Percentiles rank a stretch among this genome's conserved stretches.
These are phyloP conservation scores for Zhuqinia jingwanae DNA, from an alignment of 2,888 invertebrate genomes.

Conservation along the genomic window DNA sequence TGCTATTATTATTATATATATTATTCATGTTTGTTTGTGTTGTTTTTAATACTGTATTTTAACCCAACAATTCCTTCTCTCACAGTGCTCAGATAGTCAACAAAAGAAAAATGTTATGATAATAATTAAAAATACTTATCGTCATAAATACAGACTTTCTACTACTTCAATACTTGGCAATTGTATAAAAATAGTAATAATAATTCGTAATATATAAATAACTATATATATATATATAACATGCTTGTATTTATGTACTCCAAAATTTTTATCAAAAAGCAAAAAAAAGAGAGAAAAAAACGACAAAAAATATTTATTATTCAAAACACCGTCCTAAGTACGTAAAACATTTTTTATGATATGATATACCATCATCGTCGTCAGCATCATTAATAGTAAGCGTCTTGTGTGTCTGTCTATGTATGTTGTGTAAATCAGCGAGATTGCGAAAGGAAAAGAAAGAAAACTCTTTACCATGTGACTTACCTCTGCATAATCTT, in stretches of 20 bases:
- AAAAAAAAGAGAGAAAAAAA: background rate
- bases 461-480: conserved; percentile 29
- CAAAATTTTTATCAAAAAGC: conserved; percentile 19
- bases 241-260: conserved; percentile 51
- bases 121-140: conserved; percentile 10
- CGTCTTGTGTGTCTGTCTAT: too few species aligned
- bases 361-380: conserved; percentile 18
- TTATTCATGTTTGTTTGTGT: conserved; percentile 26
- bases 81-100: conserved; percentile 53
- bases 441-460: conserved; percentile 19
- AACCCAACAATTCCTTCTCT: conserved; percentile 45
- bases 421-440: conserved; percentile 8
- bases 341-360: conserved; percentile 17
- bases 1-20: conserved; percentile 27
- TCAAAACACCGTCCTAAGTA: conserved; percentile 65
- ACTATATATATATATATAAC: background rate
- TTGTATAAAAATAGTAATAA: conserved; percentile 3
- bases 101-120: conserved; percentile 21
- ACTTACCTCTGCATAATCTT: conserved; percentile 50
- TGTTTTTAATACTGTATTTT: conserved; percentile 35
- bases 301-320: conserved; percentile 41
- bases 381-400: too few species aligned
- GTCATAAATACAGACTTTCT: conserved; percentile 7
- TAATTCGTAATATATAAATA: too few species aligned
- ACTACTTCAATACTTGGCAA: conserved; percentile 13